These are phyloP conservation scores for Megaleporinus macrocephalus DNA, from an alignment of 2,113 vertebrate species.

Conservation along the genomic window DNA sequence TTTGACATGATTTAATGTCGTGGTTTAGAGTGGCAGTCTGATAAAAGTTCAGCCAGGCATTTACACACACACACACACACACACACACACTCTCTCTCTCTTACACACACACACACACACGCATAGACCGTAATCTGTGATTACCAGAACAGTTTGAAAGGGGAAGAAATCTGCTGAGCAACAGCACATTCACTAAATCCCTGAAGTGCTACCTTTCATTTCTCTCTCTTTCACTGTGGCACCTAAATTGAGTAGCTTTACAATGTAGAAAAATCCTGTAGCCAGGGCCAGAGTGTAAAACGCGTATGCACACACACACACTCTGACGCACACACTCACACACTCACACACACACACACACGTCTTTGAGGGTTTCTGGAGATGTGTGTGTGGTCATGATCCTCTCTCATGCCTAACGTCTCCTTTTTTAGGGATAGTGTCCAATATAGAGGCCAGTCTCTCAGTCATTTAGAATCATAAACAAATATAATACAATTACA, in stretches of 20 bases:
- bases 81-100: slow-evolving; percentile 14
- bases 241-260: slow-evolving; percentile 76
- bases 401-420: slow-evolving; percentile 36
- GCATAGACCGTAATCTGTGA: slow-evolving; percentile 76
- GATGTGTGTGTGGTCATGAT: slow-evolving; percentile 45
- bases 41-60: slow-evolving; percentile 24
- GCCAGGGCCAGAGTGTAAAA: slow-evolving; percentile 39
- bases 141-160: slow-evolving; percentile 77
- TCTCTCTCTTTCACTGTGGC: slow-evolving; percentile 78
- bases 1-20: slow-evolving; percentile 28
- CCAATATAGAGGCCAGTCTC: not conserved
- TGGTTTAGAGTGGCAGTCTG: slow-evolving; percentile 12
- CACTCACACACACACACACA: not conserved
- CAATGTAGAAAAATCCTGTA: slow-evolving; percentile 63
- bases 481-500: too few relatives aligned
- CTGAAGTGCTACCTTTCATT: slow-evolving; percentile 80
- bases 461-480: too few relatives aligned
- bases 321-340: too few relatives aligned
- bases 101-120: not conserved
- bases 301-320: not conserved
- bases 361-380: slow-evolving; percentile 27
- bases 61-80: not conserved
- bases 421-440: not conserved
- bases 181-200: slow-evolving; percentile 80
- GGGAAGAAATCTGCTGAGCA: slow-evolving; percentile 79